Evolutionary conservation across 2,888 invertebrate genomes (phyloP).

Genomic region (Caenorhabditis auriculariae): DNA sequence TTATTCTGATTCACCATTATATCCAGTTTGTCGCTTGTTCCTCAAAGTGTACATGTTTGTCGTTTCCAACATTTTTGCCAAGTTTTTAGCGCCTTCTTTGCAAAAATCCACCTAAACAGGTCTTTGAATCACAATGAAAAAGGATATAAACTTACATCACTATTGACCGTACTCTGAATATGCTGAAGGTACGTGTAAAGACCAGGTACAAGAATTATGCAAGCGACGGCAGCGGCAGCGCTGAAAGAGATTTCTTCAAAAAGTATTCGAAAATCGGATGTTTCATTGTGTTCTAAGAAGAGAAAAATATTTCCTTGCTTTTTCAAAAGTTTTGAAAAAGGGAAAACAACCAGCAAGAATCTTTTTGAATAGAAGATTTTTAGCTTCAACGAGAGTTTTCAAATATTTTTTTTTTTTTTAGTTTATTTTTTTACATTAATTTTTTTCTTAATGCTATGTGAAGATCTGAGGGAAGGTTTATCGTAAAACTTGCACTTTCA

Average conservation of each 20-base stretch:
- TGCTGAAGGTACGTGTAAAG: conserved; percentile 42
- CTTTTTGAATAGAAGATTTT: no score
- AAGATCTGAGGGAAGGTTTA: no score
- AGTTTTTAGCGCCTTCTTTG: conserved; percentile 22
- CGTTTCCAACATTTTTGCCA: conserved; percentile 15
- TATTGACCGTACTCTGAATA: conserved; percentile 40
- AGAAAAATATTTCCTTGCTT: no score
- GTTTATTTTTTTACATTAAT: no score
- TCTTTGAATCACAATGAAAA: not conserved
- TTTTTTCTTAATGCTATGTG: no score
- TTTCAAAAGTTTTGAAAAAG: not conserved
- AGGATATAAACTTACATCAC: conserved; percentile 20
- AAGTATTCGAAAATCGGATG: not conserved
- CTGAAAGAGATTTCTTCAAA: conserved; percentile 15
- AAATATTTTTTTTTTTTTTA: no score
- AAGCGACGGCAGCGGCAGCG: conserved; percentile 35
- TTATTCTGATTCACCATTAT: conserved; percentile 9
- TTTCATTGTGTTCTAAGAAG: not conserved
- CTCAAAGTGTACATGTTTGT: not conserved
- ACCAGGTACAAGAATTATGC: conserved; percentile 39
- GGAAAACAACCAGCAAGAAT: no score
- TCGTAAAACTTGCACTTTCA: no score
- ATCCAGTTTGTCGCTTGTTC: conserved; percentile 32
- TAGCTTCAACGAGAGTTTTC: no score
- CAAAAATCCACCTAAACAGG: conserved; percentile 24